These are phyloP conservation scores for Gopherus flavomarginatus DNA, from an alignment of 2,113 vertebrate species.

Conservation along the genomic window DNA sequence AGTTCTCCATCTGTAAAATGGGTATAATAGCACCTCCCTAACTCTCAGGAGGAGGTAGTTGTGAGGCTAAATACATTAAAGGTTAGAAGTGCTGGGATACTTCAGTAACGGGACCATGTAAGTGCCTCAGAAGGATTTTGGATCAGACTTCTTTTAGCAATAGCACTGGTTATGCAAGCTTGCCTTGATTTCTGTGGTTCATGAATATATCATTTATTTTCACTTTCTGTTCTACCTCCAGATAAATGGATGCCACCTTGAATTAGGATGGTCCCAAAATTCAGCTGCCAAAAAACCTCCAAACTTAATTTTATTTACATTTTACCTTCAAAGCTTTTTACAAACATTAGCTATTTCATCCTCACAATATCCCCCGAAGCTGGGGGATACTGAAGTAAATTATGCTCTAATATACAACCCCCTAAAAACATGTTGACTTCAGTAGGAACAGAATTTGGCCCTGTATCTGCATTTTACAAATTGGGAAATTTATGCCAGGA, in stretches of 20 bases:
- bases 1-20: not conserved
- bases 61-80: not conserved
- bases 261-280: not conserved
- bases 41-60: not conserved
- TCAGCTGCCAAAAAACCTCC: not conserved
- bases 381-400: not conserved
- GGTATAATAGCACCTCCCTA: not conserved
- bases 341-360: not conserved
- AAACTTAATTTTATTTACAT: not conserved
- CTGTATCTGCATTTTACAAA: not conserved
- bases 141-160: not conserved
- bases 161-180: not conserved
- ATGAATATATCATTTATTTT: not conserved
- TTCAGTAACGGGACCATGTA: not conserved
- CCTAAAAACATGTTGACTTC: not conserved
- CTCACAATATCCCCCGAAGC: accelerated
- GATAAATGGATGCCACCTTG: not conserved
- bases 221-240: accelerated
- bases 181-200: not conserved
- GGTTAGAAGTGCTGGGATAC: not conserved
- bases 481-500: not conserved
- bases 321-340: accelerated
- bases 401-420: not conserved
- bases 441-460: not conserved
- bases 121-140: not conserved